Percentiles rank a stretch among this genome's conserved stretches.
Conservation (phyloP, 2,888 invertebrate species). For the Drosophila ochracea region DNA sequence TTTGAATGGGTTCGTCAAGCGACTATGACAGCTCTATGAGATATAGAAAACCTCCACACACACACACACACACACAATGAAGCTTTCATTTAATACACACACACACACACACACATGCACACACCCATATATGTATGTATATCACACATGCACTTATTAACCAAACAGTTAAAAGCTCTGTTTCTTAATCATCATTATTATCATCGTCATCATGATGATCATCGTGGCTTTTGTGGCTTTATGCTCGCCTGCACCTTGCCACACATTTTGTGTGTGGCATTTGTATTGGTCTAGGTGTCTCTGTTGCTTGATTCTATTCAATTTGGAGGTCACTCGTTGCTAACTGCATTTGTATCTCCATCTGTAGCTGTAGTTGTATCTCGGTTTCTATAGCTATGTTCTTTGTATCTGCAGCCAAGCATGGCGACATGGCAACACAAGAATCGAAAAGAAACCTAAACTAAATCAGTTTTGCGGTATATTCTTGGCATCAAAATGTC, state of each 20-base stretch:
- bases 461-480: constrained; percentile 77
- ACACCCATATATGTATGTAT: neutral
- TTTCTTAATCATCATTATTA: constrained; percentile 49
- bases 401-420: constrained; percentile 69
- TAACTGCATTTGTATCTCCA: constrained; percentile 57
- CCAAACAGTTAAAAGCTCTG: constrained; percentile 43
- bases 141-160: constrained; percentile 56
- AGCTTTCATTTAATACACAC: constrained; percentile 48
- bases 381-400: constrained; percentile 40
- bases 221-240: constrained; percentile 63
- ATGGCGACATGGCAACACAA: constrained; percentile 37
- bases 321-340: constrained; percentile 71
- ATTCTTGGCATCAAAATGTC: constrained; percentile 80
- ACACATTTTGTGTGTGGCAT: constrained; percentile 50
- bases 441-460: constrained; percentile 42
- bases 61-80: constrained; percentile 14
- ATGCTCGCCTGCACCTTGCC: constrained; percentile 75
- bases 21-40: constrained; percentile 46
- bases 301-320: constrained; percentile 41
- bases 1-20: constrained; percentile 65
- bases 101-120: constrained; percentile 1
- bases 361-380: constrained; percentile 12
- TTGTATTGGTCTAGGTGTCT: constrained; percentile 19
- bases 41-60: neutral
- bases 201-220: constrained; percentile 34